phyloP scores from a whole-genome alignment of 1,140 invertebrate genomes.

The Eueides isabella region DNA sequence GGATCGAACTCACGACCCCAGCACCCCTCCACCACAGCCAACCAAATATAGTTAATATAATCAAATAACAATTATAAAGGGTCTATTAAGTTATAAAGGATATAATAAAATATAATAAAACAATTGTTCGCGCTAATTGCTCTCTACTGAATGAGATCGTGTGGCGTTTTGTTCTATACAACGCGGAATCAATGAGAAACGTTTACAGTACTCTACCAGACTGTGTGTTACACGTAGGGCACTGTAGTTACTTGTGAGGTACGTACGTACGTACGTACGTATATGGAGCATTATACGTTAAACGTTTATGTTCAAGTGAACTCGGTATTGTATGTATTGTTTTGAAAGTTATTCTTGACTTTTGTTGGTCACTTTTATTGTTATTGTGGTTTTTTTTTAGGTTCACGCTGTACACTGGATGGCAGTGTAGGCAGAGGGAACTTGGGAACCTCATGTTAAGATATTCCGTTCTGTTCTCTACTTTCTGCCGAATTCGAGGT shows the following conservation, averaged over 20 bases:
- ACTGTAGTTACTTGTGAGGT: not conserved
- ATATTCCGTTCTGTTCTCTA: too few relatives aligned
- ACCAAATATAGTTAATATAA: constrained; percentile 7
- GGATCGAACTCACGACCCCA: too few relatives aligned
- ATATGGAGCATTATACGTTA: too few relatives aligned
- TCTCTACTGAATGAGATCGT: constrained; percentile 21
- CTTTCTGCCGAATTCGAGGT: too few relatives aligned
- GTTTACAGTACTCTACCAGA: constrained; percentile 7
- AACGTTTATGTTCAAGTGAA: constrained; percentile 3
- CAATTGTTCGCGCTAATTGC: constrained; percentile 27
- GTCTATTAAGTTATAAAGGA: constrained; percentile 19
- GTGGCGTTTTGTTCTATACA: constrained; percentile 21
- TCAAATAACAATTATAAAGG: constrained; percentile 20
- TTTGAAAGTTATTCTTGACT: not conserved
- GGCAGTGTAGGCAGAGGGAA: too few relatives aligned
- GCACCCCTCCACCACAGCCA: not conserved
- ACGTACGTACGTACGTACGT: too few relatives aligned
- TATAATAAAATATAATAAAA: constrained; percentile 25
- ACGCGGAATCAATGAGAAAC: constrained; percentile 9
- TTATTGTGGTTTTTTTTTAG: too few relatives aligned
- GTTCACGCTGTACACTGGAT: too few relatives aligned
- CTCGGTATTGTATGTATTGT: not conserved
- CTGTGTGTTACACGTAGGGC: not conserved
- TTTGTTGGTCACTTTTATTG: not conserved
- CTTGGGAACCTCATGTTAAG: too few relatives aligned